phyloP scores from a whole-genome alignment of 2,888 invertebrate species.

The Lasioglossum leucozonium region DNA sequence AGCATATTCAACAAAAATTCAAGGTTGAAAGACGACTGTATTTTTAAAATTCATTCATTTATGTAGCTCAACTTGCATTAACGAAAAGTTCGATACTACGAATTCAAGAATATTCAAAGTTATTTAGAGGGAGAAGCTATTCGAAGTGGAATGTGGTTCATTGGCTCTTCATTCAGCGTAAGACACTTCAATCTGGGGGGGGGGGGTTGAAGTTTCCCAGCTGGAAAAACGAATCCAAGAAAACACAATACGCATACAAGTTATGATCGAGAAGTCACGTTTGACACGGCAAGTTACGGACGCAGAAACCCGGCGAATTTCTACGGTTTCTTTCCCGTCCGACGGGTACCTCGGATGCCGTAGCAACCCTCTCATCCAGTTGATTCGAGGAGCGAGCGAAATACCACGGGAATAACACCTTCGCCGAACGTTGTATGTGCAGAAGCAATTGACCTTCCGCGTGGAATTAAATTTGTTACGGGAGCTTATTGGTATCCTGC shows the following conservation, averaged over 20 bases:
- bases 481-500: neutral
- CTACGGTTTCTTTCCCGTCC: neutral
- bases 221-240: neutral
- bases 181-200: neutral
- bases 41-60: too few relatives aligned
- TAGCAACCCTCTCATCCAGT: neutral
- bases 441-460: neutral
- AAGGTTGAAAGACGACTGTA: too few relatives aligned
- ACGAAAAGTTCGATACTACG: too few relatives aligned
- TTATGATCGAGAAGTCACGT: neutral
- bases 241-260: neutral
- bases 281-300: neutral
- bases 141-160: neutral
- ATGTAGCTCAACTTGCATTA: too few relatives aligned
- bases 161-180: neutral
- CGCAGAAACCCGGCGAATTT: neutral
- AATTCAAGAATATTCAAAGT: too few relatives aligned
- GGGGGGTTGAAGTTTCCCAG: neutral
- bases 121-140: too few relatives aligned
- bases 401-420: neutral
- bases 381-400: neutral
- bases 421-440: neutral
- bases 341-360: neutral
- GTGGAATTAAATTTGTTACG: constrained; percentile 6
- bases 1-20: too few relatives aligned